A percentile compares a stretch with the other conserved stretches of the same genome.
These are phyloP conservation scores for Menura novaehollandiae DNA, from an alignment of 2,113 vertebrate species.

Conservation along the genomic window DNA sequence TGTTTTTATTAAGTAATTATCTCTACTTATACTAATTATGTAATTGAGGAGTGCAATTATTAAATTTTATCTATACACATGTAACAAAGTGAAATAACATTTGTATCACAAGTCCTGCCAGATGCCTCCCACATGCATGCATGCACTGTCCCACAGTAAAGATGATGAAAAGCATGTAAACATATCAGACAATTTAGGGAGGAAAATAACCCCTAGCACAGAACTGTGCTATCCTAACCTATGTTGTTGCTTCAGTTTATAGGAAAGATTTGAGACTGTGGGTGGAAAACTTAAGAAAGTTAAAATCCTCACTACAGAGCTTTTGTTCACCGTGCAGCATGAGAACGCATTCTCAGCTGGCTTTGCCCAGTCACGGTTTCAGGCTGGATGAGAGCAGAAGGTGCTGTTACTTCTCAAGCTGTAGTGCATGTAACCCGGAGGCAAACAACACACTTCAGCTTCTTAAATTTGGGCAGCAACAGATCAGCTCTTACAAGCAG, in stretches of 20 bases:
- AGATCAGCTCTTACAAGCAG: constrained; percentile 5
- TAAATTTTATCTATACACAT: constrained; percentile 50
- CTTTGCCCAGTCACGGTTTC: neutral
- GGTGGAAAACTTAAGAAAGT: neutral
- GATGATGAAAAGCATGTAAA: neutral
- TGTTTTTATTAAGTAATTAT: constrained; percentile 16
- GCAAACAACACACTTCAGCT: neutral
- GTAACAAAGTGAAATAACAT: constrained; percentile 40
- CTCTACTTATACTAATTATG: constrained; percentile 54
- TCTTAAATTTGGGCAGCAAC: neutral
- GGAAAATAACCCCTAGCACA: neutral
- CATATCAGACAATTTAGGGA: neutral
- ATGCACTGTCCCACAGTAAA: neutral
- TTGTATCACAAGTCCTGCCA: constrained; percentile 5
- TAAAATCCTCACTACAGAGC: neutral
- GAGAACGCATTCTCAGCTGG: neutral
- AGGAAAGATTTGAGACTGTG: neutral
- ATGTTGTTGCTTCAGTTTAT: neutral
- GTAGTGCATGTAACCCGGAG: neutral
- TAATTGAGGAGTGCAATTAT: constrained; percentile 58
- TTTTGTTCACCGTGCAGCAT: neutral
- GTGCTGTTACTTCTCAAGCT: neutral
- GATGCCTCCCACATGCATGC: neutral
- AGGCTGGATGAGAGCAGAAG: neutral
- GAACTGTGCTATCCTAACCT: neutral